Conservation (phyloP, 2,888 invertebrate species). For the Altica lythri region DNA sequence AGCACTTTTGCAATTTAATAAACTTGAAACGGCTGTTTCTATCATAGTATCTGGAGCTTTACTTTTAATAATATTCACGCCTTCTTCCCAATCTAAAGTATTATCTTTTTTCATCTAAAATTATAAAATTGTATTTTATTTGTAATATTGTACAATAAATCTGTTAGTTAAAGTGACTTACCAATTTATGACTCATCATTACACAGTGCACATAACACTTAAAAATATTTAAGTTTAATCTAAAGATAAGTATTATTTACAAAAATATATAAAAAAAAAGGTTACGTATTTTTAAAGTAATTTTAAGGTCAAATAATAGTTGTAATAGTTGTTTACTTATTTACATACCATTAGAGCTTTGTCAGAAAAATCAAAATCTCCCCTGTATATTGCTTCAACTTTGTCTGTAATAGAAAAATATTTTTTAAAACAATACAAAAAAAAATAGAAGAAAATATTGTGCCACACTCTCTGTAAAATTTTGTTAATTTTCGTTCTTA, state of each 20-base stretch:
- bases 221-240: conserved; percentile 27
- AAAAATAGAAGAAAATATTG: no score
- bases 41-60: conserved; percentile 57
- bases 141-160: not conserved
- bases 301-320: not conserved
- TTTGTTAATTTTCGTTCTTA: no score
- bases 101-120: conserved; percentile 44
- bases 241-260: no score
- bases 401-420: no score
- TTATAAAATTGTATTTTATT: not conserved
- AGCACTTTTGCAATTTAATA: conserved; percentile 61
- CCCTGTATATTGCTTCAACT: conserved; percentile 39
- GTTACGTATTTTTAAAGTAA: no score
- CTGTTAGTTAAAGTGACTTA: conserved; percentile 40
- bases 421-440: no score
- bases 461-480: no score
- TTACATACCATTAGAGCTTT: conserved; percentile 31
- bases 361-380: conserved; percentile 35
- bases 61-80: conserved; percentile 54
- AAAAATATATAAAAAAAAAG: not conserved
- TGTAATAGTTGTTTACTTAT: not conserved
- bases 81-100: conserved; percentile 58
- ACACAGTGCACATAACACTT: conserved; percentile 62
- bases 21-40: conserved; percentile 41
- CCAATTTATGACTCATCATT: conserved; percentile 61